Percentiles rank a stretch among this genome's conserved stretches.
These are phyloP conservation scores for Leptopterna dolabrata DNA, from an alignment of 2,888 invertebrate genomes.

Conservation along the genomic window DNA sequence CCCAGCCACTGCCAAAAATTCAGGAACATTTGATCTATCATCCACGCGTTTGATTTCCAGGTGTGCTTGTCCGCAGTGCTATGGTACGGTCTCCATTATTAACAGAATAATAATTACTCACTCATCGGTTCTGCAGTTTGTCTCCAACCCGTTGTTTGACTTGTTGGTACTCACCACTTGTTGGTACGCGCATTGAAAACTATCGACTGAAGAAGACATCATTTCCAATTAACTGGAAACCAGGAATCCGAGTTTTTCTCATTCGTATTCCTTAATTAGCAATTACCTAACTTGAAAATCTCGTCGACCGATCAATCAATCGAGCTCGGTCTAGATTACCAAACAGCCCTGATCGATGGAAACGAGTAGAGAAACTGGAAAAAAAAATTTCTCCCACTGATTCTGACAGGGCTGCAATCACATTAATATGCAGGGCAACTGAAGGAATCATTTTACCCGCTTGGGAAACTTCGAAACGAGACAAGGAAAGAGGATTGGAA, in stretches of 20 bases:
- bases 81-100: too few species aligned
- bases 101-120: too few species aligned
- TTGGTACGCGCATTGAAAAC: background rate
- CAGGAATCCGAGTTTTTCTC: background rate
- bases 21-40: too few species aligned
- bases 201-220: background rate
- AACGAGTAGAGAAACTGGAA: background rate
- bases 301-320: conserved; percentile 26
- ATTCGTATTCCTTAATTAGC: background rate
- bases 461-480: conserved; percentile 22
- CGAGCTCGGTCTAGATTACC: background rate
- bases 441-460: conserved; percentile 30
- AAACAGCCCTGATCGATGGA: background rate
- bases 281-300: conserved; percentile 5
- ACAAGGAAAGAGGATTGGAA: conserved; percentile 32
- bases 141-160: too few species aligned
- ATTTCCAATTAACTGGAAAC: background rate
- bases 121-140: too few species aligned
- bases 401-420: conserved; percentile 15
- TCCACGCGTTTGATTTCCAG: too few species aligned
- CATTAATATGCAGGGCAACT: conserved; percentile 36
- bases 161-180: too few species aligned
- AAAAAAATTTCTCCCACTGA: background rate
- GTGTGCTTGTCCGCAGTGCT: too few species aligned
- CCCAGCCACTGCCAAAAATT: too few species aligned